Evolutionary conservation across 2,113 vertebrate species (phyloP).

Genomic region (Pica pica): DNA sequence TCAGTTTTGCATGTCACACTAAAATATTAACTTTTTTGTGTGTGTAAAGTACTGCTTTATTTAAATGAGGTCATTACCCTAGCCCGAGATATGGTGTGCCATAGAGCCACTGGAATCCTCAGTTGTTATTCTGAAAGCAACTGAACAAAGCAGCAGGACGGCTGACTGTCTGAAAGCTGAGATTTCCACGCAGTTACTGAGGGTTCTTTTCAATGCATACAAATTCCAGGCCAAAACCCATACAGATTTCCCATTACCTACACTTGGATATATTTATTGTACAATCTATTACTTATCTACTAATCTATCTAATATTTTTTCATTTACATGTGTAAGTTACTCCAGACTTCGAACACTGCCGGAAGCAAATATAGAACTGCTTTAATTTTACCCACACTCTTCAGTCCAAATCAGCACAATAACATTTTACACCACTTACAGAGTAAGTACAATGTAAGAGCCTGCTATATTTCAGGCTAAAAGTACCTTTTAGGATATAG

Average conservation of each 20-base stretch:
- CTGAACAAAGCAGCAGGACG: neutral
- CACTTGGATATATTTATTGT: neutral
- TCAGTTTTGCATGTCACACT: slow-evolving; percentile 30
- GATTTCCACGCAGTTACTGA: neutral
- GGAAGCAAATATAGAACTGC: neutral
- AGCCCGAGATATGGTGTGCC: neutral
- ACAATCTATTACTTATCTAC: neutral
- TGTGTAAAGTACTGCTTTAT: neutral
- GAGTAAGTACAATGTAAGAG: neutral
- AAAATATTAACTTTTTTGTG: slow-evolving; percentile 50
- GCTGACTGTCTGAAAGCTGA: neutral
- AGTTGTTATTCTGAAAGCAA: slow-evolving; percentile 11
- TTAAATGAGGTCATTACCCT: slow-evolving; percentile 14
- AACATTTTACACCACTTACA: neutral
- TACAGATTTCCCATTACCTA: neutral
- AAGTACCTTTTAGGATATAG: neutral
- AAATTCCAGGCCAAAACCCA: neutral
- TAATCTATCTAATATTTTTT: neutral
- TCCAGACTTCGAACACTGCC: neutral
- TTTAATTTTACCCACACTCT: neutral
- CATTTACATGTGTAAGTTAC: neutral
- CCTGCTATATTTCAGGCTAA: neutral
- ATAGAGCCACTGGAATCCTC: neutral
- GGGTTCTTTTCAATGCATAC: neutral
- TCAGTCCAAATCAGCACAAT: neutral